phyloP scores from a whole-genome alignment of 2,797 vertebrate species.

The Cheracebus regulus region DNA sequence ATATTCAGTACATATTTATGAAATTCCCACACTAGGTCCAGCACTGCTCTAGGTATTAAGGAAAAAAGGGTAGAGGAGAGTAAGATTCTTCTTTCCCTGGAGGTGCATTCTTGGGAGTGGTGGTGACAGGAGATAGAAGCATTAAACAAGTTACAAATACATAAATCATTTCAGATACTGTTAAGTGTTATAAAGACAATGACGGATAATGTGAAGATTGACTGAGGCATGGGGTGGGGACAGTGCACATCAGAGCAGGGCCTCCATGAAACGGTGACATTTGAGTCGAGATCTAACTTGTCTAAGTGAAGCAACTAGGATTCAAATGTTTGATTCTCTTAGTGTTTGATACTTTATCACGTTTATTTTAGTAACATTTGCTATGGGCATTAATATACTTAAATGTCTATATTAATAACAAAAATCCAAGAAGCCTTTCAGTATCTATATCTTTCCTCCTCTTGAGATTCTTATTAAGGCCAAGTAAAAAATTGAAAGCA shows the following conservation, averaged over 20 bases:
- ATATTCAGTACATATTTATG: background rate
- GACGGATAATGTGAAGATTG: background rate
- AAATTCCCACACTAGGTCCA: background rate
- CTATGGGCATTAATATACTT: background rate
- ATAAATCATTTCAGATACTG: background rate
- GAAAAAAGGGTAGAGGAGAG: background rate
- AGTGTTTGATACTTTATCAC: background rate
- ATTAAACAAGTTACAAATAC: background rate
- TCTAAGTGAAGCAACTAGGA: background rate
- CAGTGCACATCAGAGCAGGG: too few species aligned
- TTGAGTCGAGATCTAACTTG: background rate
- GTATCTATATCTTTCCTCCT: background rate
- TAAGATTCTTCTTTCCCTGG: background rate
- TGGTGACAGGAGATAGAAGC: background rate
- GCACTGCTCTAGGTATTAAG: background rate
- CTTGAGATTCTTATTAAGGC: background rate
- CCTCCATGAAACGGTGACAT: background rate
- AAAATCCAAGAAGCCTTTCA: background rate
- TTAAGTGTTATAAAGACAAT: background rate
- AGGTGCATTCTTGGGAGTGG: background rate
- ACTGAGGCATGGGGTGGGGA: accelerated
- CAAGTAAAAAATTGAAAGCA: conserved; percentile 51
- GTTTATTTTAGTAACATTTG: conserved; percentile 3
- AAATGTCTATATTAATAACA: conserved; percentile 19
- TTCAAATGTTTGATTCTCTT: background rate